These are phyloP conservation scores for Mungos mungo DNA, from an alignment of 2,113 vertebrate species.

Conservation along the genomic window DNA sequence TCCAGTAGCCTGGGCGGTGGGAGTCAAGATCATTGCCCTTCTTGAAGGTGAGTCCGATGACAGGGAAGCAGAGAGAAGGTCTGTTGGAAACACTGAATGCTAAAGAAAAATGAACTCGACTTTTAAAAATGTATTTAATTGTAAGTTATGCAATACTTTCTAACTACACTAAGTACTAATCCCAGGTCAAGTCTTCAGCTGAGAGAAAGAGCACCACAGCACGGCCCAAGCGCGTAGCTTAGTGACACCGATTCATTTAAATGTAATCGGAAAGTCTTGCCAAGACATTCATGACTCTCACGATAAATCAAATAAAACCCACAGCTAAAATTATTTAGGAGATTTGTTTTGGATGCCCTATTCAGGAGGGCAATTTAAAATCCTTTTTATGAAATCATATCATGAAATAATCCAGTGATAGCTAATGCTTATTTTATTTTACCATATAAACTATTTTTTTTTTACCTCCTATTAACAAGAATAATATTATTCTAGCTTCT, in stretches of 20 bases:
- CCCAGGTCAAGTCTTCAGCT: not conserved
- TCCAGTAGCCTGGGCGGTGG: no score
- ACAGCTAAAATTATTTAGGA: not conserved
- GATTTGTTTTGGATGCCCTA: not conserved
- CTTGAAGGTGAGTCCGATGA: not conserved
- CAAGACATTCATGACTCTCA: not conserved
- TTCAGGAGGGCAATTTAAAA: constrained; percentile 1
- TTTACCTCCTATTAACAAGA: not conserved
- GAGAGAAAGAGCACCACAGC: rapidly evolving
- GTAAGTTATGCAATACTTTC: not conserved
- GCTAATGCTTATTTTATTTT: constrained; percentile 9
- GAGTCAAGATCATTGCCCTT: not conserved
- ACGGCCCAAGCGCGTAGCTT: not conserved
- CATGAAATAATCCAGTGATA: constrained; percentile 7
- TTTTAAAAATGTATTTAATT: not conserved
- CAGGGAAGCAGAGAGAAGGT: not conserved
- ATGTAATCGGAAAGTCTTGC: not conserved
- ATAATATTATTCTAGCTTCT: constrained; percentile 9
- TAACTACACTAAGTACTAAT: not conserved
- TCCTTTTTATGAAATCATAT: constrained; percentile 37
- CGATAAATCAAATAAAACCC: not conserved
- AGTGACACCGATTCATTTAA: not conserved
- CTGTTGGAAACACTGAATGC: not conserved
- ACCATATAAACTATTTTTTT: not conserved
- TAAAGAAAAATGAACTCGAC: not conserved